Base-by-base conservation (phyloP, 2,113 vertebrate genomes). In the Oncorhynchus masou region DNA sequence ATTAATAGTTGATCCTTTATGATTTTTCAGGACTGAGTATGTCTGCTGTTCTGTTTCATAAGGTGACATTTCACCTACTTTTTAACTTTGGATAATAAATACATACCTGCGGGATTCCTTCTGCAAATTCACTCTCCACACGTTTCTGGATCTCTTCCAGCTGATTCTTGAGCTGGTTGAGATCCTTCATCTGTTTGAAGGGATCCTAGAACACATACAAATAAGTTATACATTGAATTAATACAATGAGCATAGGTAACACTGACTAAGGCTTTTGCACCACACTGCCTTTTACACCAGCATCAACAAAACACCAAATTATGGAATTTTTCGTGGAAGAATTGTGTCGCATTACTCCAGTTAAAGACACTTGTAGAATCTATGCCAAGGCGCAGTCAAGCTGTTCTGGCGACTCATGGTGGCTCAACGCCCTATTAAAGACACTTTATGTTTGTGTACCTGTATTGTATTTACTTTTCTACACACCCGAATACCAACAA, bases 141-240 rank as follows among this genome's bases (percentile, higher is more conserved):
- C 91, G 89, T 73, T 84, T 93, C 85, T 97, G 95, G 83, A 99
- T 93, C 65, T 83, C 93, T 80, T 97, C 97, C 86, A 99, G 80
- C 87, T 98, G 96, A 24, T 89, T 91, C 89, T 95, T 98, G 57
- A 99, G 94, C 91, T 94, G 92, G 1, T 94, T 93, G 65, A 99
- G 90, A 84, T 98, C 96, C 88, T 95, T 98, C 83, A 98, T 82
- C 86, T 96, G 95, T 72, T 94, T 94, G 73, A 95, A 88, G 31
- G 96, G 94, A 88, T 97, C 96, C 97, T 98, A 78, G 31, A 77
- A 76, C 45, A 74, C 62, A 76, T 29, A 68, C n/a, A 70, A 20
- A 74, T 70, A 16, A 70, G 27, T 22, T 45, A 24, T 2, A 62
- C 7, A 2, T 7, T 15, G 19, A 31, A 48, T 13, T 39, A 39